Evolutionary conservation across 2,113 vertebrate genomes (phyloP).

Genomic region (Herpailurus yagouaroundi): DNA sequence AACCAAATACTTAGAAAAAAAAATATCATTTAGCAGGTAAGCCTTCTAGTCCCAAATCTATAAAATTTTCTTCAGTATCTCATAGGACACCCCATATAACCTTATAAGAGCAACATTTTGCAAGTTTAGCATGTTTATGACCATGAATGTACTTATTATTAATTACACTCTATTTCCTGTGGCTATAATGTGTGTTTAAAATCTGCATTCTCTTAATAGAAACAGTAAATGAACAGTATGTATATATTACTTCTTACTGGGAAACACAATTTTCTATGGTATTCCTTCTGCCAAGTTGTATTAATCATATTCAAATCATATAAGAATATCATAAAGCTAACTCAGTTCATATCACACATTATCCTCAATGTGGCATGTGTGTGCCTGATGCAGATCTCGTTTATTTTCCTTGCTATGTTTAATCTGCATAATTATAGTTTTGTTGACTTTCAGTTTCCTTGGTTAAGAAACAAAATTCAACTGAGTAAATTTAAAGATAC

Average conservation of each 20-base stretch:
- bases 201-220: slow-evolving; percentile 38
- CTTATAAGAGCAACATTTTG: neutral
- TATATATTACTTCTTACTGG: slow-evolving; percentile 55
- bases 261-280: slow-evolving; percentile 26
- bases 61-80: slow-evolving; percentile 43
- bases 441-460: slow-evolving; percentile 60
- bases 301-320: slow-evolving; percentile 63
- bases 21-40: neutral
- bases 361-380: neutral
- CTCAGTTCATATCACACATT: slow-evolving; percentile 51
- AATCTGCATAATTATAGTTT: slow-evolving; percentile 64
- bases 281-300: slow-evolving; percentile 65
- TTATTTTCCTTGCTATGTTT: slow-evolving; percentile 62
- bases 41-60: neutral
- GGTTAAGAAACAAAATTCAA: neutral
- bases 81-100: neutral
- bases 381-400: slow-evolving; percentile 17
- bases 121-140: slow-evolving; percentile 60
- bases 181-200: slow-evolving; percentile 56
- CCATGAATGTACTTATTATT: slow-evolving; percentile 23
- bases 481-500: neutral
- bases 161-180: slow-evolving; percentile 51
- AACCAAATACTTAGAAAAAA: slow-evolving; percentile 47
- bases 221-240: slow-evolving; percentile 60
- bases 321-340: slow-evolving; percentile 57